Evolutionary conservation across 92 coral and sea anemone species (phyloP), one percentile per base, ranked within the genome.

Genomic region (Heliopora coerulea): DNA sequence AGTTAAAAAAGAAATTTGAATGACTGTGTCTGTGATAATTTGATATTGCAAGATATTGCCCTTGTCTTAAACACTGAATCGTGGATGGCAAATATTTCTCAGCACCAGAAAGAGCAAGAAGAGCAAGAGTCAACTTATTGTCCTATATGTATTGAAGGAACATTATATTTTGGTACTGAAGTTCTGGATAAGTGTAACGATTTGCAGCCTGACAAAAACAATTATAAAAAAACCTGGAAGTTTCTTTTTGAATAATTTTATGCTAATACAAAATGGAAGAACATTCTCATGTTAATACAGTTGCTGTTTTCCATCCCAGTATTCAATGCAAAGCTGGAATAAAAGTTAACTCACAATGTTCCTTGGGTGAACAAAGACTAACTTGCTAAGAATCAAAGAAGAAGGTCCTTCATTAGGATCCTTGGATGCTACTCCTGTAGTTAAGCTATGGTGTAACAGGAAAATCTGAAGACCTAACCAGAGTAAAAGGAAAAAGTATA

Each of bases 291-390:
- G 42, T 75, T 86, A 52, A 85, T 86, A 29, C 80, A 89, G 62
- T 84, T 86, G 44, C 73, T 89, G 56, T 83, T 89, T 65, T 69
- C 84, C 50, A 80, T 86, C 62, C 88, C 90, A 63, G 82, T 89
- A 29, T 89, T 88, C 17, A 88, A 86, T 83, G 96, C 88, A 42
- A 89, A 89, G 56, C 86, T 89, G 17, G 96, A 86, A 75, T 68
- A 90, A 75, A 27, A 86, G 80, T 89, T 89, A 64, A 86, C 87
- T 33, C 67, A 74, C 72, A 79, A 30, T 86, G 89, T 25, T 59
- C 87, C 28, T 84, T 88, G 68, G 72, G 87, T 26, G 80, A 83
- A 31, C 17, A 65, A 23, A 83, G 66, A 86, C 84, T 35, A 73
- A 68, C 35, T 69, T 79, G 32, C 70, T 57, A 21, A 78, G 86